These are phyloP conservation scores for Actenoides hombroni DNA, from an alignment of 2,113 vertebrate species.

Conservation along the genomic window DNA sequence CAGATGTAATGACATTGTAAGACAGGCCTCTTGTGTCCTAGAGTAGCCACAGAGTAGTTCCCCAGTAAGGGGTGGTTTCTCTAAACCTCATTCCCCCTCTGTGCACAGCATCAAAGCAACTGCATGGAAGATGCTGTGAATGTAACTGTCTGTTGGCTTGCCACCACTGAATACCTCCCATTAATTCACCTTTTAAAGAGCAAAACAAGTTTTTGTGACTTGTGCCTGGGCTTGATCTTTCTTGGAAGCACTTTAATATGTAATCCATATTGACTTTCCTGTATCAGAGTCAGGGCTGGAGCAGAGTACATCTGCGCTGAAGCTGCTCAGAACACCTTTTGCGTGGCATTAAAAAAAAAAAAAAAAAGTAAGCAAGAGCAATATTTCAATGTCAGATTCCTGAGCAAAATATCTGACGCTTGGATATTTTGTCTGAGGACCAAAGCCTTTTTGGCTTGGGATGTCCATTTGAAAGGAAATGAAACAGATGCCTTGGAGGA, in stretches of 20 bases:
- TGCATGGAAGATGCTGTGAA: neutral
- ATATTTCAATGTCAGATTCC: neutral
- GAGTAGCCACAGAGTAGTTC: neutral
- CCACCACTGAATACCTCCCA: neutral
- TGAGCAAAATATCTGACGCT: neutral
- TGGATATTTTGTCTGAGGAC: neutral
- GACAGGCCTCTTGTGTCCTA: neutral
- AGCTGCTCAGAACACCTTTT: neutral
- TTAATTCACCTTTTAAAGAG: neutral
- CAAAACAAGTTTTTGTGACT: neutral
- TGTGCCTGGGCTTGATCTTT: neutral
- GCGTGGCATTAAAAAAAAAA: neutral
- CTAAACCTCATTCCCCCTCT: neutral
- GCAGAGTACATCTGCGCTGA: neutral
- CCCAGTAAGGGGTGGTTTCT: neutral
- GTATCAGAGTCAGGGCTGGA: neutral
- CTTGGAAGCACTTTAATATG: neutral
- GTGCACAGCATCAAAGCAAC: neutral
- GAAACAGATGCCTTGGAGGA: neutral
- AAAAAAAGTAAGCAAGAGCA: neutral
- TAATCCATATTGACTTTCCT: neutral
- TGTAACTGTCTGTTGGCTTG: neutral
- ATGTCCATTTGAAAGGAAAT: neutral
- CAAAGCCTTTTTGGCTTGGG: neutral
- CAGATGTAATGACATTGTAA: neutral